Percentiles rank a stretch among this genome's conserved stretches.
Evolutionary conservation across 2,113 vertebrate species (phyloP).

Genomic region (Saimiri boliviensis): DNA sequence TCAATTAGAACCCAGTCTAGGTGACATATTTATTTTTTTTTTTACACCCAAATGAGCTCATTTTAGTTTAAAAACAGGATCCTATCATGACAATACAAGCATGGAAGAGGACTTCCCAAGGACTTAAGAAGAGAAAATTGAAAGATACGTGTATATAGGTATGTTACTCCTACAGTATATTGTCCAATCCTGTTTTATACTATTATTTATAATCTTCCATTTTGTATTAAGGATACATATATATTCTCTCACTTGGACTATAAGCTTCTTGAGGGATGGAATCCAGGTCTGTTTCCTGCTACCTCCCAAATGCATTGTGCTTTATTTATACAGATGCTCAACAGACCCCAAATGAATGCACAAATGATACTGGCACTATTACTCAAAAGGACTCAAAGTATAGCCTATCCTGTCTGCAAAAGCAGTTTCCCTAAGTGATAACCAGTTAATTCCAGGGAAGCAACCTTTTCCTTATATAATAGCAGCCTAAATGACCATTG

Average conservation of each 20-base stretch:
- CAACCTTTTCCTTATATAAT: neutral
- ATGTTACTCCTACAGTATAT: neutral
- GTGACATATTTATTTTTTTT: neutral
- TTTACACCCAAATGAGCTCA: neutral
- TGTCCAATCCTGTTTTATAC: neutral
- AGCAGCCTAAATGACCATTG: neutral
- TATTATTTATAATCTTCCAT: neutral
- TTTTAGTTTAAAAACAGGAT: neutral
- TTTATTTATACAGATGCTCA: neutral
- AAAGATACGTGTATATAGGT: neutral
- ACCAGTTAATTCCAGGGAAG: neutral
- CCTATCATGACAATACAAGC: neutral
- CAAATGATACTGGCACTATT: neutral
- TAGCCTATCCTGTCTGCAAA: neutral
- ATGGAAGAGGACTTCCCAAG: neutral
- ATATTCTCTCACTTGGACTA: neutral
- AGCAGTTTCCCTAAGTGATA: neutral
- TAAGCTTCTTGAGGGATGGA: neutral
- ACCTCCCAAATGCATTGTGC: neutral
- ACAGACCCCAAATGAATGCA: neutral
- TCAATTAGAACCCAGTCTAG: neutral
- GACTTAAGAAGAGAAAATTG: neutral
- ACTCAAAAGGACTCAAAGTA: neutral
- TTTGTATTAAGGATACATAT: neutral
- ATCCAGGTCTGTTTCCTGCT: constrained; percentile 2